Percentiles rank a stretch among this genome's conserved stretches.
phyloP scores from a whole-genome alignment of 2,888 invertebrate species.

The Agrotis puta region DNA sequence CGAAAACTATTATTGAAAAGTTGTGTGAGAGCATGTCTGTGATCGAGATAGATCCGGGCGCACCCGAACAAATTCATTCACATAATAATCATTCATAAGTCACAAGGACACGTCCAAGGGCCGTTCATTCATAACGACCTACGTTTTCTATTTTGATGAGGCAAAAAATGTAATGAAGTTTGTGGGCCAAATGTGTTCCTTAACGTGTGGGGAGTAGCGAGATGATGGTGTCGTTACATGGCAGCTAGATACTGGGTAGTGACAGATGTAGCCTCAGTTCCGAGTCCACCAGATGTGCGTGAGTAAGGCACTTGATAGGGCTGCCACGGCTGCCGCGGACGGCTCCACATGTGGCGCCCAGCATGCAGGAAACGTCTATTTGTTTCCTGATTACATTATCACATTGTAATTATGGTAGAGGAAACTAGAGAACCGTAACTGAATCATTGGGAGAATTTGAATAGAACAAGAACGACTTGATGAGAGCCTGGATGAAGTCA shows the following conservation, averaged over 20 bases:
- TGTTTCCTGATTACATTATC: constrained; percentile 78
- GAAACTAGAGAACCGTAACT: constrained; percentile 52
- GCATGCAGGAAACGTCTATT: constrained; percentile 78
- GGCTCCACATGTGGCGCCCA: constrained; percentile 73
- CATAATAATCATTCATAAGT: constrained; percentile 80
- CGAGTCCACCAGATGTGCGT: constrained; percentile 80
- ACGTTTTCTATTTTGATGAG: constrained; percentile 72
- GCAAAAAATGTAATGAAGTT: constrained; percentile 77
- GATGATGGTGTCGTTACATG: constrained; percentile 49
- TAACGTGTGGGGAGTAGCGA: constrained; percentile 69
- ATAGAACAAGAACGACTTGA: constrained; percentile 26
- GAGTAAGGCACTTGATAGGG: constrained; percentile 66
- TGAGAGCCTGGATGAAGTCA: background rate
- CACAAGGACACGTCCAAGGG: constrained; percentile 78
- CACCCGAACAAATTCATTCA: constrained; percentile 74
- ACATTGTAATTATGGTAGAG: constrained; percentile 66
- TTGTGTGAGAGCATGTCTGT: constrained; percentile 39
- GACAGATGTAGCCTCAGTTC: constrained; percentile 78
- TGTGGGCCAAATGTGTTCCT: constrained; percentile 78
- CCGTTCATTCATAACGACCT: constrained; percentile 77
- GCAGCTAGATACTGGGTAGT: constrained; percentile 63
- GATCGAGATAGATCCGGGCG: constrained; percentile 60
- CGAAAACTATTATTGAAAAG: constrained; percentile 49
- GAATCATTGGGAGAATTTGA: constrained; percentile 47
- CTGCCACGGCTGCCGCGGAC: constrained; percentile 52